These are phyloP conservation scores for Drosophila nr. perissopoda DNA, from an alignment of 2,888 invertebrate genomes.

Conservation along the genomic window DNA sequence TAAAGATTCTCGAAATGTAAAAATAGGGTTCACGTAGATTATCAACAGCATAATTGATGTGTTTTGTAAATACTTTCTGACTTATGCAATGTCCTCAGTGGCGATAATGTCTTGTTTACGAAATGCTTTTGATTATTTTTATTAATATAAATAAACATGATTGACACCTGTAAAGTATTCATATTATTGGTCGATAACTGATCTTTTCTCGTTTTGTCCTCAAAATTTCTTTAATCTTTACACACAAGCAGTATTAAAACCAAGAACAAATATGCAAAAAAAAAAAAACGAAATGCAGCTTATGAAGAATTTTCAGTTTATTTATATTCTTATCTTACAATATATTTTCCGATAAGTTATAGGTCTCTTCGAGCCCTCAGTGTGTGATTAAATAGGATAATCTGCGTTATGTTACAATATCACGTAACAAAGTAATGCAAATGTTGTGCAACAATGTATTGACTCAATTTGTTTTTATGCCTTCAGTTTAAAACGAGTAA, in stretches of 20 bases:
- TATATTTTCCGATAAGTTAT: constrained; percentile 2
- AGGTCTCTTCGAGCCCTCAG: constrained; percentile 2
- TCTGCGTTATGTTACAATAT: constrained; percentile 13
- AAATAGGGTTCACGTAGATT: constrained; percentile 11
- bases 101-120: background rate
- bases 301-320: background rate
- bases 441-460: constrained; percentile 4
- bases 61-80: background rate
- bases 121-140: background rate
- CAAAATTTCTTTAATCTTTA: background rate
- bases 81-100: background rate
- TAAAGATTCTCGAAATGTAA: background rate
- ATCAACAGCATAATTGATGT: constrained; percentile 10
- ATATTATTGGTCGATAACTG: background rate
- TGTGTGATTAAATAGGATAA: constrained; percentile 24
- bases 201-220: background rate
- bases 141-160: background rate
- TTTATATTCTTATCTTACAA: background rate
- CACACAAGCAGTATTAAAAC: background rate
- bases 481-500: constrained; percentile 3
- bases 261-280: background rate
- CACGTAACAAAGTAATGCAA: constrained; percentile 12
- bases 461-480: constrained; percentile 19
- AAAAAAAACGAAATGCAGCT: background rate
- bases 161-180: background rate